Conservation (phyloP, 2,888 invertebrate species). For the Orchesellides sinensis region DNA sequence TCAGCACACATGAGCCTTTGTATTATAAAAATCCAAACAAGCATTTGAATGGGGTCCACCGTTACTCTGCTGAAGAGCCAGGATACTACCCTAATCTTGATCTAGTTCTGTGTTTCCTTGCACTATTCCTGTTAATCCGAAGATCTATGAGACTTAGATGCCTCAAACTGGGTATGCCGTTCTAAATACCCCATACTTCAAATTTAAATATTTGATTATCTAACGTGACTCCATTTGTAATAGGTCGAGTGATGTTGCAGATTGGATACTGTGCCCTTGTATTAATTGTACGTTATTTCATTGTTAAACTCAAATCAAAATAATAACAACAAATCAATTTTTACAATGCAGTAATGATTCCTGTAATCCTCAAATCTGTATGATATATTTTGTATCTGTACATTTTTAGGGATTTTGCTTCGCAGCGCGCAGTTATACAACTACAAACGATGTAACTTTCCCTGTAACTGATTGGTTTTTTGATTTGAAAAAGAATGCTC, state of each 20-base stretch:
- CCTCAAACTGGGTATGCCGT: neutral
- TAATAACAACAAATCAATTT: no score
- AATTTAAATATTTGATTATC: no score
- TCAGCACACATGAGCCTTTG: neutral
- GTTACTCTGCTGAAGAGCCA: neutral
- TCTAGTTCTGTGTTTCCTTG: neutral
- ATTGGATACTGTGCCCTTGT: no score
- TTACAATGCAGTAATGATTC: no score
- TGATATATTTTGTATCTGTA: no score
- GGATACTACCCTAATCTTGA: neutral
- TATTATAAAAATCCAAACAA: neutral
- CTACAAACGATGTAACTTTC: neutral
- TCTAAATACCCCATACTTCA: no score
- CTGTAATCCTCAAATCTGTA: no score
- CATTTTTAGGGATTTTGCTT: neutral
- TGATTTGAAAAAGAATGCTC: neutral
- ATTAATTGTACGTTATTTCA: no score
- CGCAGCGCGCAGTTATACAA: neutral
- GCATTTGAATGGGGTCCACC: neutral
- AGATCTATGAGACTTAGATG: neutral
- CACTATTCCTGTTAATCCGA: neutral
- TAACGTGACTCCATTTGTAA: no score
- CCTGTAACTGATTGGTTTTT: neutral
- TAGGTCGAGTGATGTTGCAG: no score
- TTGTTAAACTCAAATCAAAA: no score